Conservation (phyloP, 35 echinoderm and acorn worm genomes). For the Apostichopus japonicus region DNA sequence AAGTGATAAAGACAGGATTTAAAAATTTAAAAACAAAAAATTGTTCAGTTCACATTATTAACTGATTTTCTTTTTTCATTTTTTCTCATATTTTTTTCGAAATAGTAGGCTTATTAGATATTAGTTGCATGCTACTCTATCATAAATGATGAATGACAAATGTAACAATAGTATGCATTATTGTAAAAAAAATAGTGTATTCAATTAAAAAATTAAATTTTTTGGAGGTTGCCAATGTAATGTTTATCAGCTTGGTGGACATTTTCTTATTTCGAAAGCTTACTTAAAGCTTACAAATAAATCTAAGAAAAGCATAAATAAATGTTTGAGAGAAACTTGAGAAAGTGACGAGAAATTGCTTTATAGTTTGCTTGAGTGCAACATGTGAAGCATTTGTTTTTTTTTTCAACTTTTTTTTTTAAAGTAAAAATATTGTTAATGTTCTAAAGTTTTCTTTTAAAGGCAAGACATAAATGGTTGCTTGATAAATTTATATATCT, state of each 20-base stretch:
- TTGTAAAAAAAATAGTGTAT: conserved; percentile 45
- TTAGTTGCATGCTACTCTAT: conserved; percentile 24
- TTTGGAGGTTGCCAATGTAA: not conserved
- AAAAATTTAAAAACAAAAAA: not conserved
- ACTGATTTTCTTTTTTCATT: not conserved
- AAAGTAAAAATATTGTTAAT: not conserved
- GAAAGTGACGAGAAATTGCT: not conserved
- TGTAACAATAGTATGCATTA: conserved; percentile 27
- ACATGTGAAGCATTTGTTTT: not conserved
- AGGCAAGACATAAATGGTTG: conserved; percentile 35
- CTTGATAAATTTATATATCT: conserved; percentile 34
- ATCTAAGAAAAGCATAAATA: not conserved
- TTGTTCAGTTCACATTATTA: not conserved
- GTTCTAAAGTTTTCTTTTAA: not conserved
- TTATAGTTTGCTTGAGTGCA: too few relatives aligned
- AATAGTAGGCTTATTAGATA: not conserved
- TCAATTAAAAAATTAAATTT: not conserved
- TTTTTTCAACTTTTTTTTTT: not conserved
- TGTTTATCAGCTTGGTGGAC: not conserved
- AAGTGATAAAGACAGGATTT: not conserved
- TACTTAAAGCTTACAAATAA: too few relatives aligned
- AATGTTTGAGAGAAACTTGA: not conserved
- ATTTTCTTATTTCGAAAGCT: not conserved
- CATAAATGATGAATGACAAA: not conserved
- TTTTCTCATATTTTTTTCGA: not conserved